Percentiles rank a stretch among this genome's conserved stretches.
Evolutionary conservation across 2,888 invertebrate species (phyloP).

Genomic region (Villa cingulata): DNA sequence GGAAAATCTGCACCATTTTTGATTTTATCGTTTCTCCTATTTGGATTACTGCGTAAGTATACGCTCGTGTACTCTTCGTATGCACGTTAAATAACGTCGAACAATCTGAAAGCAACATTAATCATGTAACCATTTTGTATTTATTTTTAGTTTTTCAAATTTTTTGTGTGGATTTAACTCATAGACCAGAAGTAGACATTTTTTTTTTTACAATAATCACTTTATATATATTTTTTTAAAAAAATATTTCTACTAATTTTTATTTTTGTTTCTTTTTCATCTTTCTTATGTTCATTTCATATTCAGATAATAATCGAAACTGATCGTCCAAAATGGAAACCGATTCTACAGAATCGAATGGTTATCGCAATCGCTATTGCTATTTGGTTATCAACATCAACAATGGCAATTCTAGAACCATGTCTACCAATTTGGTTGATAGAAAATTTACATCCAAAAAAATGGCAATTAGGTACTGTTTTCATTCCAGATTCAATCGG

Average conservation of each 20-base stretch:
- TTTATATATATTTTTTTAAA: background rate
- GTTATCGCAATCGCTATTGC: conserved; percentile 50
- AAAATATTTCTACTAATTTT: background rate
- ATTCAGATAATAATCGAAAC: conserved; percentile 16
- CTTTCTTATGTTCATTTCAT: no score
- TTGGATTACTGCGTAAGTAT: conserved; percentile 38
- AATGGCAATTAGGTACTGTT: conserved; percentile 64
- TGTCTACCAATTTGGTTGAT: conserved; percentile 72
- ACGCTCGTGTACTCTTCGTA: no score
- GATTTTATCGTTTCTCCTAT: conserved; percentile 47
- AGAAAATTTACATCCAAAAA: conserved; percentile 31
- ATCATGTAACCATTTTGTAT: no score
- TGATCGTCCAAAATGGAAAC: conserved; percentile 38
- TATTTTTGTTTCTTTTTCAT: background rate
- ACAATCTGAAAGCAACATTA: no score
- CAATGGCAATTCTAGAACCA: conserved; percentile 72
- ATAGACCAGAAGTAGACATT: conserved; percentile 24
- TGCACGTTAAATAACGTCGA: no score
- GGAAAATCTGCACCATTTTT: conserved; percentile 65
- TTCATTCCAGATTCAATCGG: conserved; percentile 78
- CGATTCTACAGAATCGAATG: conserved; percentile 47
- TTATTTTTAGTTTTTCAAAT: conserved; percentile 23
- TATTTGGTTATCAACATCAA: conserved; percentile 64
- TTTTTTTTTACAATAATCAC: no score
- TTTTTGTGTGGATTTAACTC: conserved; percentile 28